phyloP scores from a whole-genome alignment of 23 tunicate species.

The Pegea sp. region DNA sequence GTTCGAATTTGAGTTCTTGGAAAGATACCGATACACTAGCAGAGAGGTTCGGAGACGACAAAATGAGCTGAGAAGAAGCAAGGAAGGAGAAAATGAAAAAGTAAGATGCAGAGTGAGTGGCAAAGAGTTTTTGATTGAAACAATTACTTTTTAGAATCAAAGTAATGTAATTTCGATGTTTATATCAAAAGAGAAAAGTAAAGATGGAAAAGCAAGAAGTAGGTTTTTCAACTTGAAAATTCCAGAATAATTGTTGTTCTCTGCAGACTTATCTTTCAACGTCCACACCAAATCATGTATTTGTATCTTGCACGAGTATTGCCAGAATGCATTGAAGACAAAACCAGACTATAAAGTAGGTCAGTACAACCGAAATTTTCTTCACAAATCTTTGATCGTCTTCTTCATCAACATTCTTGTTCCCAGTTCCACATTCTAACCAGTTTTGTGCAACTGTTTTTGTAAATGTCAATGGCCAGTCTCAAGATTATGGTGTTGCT shows the following conservation, averaged over 20 bases:
- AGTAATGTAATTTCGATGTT: too few relatives aligned
- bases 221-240: background rate
- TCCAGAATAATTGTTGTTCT: background rate
- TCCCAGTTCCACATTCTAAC: constrained; percentile 23
- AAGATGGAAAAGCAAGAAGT: constrained; percentile 3
- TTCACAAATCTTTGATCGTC: background rate
- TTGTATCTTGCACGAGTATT: constrained; percentile 68
- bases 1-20: too few relatives aligned
- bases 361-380: background rate
- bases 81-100: too few relatives aligned
- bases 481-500: constrained; percentile 46
- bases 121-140: too few relatives aligned
- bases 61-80: too few relatives aligned
- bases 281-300: constrained; percentile 42
- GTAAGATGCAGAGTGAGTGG: too few relatives aligned
- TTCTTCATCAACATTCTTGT: background rate
- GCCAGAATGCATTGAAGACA: constrained; percentile 32
- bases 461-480: constrained; percentile 31
- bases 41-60: too few relatives aligned
- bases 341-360: constrained; percentile 22
- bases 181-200: background rate
- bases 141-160: too few relatives aligned
- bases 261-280: constrained; percentile 33
- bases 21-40: too few relatives aligned
- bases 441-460: constrained; percentile 33